These are phyloP conservation scores for Enoplosus armatus DNA, from an alignment of 2,797 vertebrate species.

Conservation along the genomic window DNA sequence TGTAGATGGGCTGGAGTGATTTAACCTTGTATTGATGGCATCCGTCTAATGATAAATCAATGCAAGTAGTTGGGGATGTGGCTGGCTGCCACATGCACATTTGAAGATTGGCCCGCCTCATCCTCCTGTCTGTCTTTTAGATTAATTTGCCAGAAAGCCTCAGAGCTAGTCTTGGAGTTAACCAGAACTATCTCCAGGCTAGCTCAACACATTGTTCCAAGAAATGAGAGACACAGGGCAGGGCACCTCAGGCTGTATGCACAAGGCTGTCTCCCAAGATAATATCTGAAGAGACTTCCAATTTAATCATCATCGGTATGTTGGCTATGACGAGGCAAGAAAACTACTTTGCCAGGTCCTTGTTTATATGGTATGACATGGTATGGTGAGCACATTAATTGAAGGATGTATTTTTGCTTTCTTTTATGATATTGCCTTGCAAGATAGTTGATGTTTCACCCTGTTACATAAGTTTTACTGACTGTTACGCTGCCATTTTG, in stretches of 20 bases:
- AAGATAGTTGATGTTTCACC: background rate
- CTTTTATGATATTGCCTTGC: background rate
- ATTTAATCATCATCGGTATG: conserved; percentile 30
- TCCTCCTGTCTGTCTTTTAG: conserved; percentile 20
- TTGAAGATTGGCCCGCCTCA: conserved; percentile 52
- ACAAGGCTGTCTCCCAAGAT: conserved; percentile 23
- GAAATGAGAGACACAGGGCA: conserved; percentile 2
- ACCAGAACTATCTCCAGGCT: conserved; percentile 14
- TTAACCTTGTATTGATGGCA: conserved; percentile 55
- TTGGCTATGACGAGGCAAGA: conserved; percentile 11
- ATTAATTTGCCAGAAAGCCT: conserved; percentile 48
- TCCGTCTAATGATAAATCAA: conserved; percentile 46
- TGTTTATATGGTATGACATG: background rate
- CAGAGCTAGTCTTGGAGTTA: conserved; percentile 13
- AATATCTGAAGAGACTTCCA: conserved; percentile 21
- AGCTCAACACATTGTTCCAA: background rate
- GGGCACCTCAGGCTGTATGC: conserved; percentile 35
- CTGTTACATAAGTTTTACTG: background rate
- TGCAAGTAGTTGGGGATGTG: conserved; percentile 23
- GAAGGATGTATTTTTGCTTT: background rate
- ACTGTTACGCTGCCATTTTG: background rate
- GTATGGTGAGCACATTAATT: background rate
- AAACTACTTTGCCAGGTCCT: conserved; percentile 5
- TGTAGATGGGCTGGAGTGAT: conserved; percentile 36
- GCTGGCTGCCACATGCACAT: conserved; percentile 64